phyloP scores from a whole-genome alignment of 2,797 vertebrate genomes.

The Rhinogobio ventralis region DNA sequence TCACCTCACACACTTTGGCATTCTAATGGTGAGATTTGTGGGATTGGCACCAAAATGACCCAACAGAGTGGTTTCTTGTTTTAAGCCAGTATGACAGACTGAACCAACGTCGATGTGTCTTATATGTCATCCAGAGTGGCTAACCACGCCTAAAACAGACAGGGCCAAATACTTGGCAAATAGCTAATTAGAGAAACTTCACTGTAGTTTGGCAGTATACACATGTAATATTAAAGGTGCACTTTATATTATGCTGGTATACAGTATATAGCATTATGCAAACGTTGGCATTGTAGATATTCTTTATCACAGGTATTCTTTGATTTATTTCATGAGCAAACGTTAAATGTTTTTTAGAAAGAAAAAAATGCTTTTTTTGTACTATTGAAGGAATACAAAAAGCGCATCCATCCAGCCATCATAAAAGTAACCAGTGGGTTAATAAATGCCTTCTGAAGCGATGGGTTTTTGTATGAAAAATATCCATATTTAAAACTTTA shows the following conservation, averaged over 20 bases:
- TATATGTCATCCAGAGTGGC: conserved; percentile 9
- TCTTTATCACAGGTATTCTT: neutral
- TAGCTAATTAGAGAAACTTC: neutral
- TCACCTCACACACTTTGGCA: conserved; percentile 95
- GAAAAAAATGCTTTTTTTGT: neutral
- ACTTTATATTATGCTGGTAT: neutral
- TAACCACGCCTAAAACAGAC: conserved; percentile 10
- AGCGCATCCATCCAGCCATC: too few species aligned
- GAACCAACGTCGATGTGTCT: neutral
- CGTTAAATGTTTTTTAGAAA: neutral
- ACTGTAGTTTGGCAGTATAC: neutral
- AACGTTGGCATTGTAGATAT: neutral
- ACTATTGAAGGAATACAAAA: neutral
- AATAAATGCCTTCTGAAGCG: neutral
- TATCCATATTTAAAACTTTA: neutral
- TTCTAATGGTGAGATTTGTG: conserved; percentile 90
- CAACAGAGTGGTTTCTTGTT: conserved; percentile 14
- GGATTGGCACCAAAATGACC: conserved; percentile 13
- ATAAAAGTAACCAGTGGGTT: neutral
- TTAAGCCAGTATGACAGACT: conserved; percentile 2
- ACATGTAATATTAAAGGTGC: neutral
- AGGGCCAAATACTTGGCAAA: conserved; percentile 3
- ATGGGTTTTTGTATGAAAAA: neutral
- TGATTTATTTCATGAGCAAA: neutral
- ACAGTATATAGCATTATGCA: neutral